A percentile compares a stretch with the other conserved stretches of the same genome.
These are phyloP conservation scores for Cryptocephalus moraei DNA, from an alignment of 2,888 invertebrate genomes.

Conservation along the genomic window DNA sequence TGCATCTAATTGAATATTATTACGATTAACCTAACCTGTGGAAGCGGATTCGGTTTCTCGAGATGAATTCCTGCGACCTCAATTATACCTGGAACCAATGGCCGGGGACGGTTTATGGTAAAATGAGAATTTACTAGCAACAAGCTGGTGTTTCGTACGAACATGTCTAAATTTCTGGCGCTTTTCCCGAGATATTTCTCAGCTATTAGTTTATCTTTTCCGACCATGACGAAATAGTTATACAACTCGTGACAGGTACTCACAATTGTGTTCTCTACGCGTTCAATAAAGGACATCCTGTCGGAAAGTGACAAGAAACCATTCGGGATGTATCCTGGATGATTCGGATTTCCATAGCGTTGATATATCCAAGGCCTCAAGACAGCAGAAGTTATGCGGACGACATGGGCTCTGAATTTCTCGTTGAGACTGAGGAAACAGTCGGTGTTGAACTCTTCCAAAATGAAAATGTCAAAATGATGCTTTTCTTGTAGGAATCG, in stretches of 20 bases:
- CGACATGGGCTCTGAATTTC: not conserved
- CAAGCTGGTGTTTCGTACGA: not conserved
- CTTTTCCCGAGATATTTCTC: not conserved
- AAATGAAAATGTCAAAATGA: not conserved
- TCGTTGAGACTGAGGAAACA: not conserved
- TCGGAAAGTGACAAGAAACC: not conserved
- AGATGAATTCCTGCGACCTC: slow-evolving; percentile 6
- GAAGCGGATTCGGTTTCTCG: not conserved
- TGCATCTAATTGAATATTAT: too few relatives aligned
- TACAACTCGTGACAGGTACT: not conserved
- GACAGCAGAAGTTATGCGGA: not conserved
- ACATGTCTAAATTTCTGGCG: not conserved
- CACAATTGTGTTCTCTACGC: not conserved
- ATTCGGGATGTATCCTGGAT: not conserved
- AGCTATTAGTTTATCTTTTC: not conserved
- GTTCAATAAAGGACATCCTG: not conserved
- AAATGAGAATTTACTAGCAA: slow-evolving; percentile 3
- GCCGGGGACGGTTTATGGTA: slow-evolving; percentile 12
- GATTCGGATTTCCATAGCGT: not conserved
- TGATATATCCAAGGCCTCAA: not conserved
- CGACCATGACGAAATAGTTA: not conserved
- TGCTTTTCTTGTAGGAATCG: not conserved
- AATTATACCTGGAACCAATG: slow-evolving; percentile 14
- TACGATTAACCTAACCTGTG: slow-evolving; percentile 45
- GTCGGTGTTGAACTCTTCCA: not conserved